Evolutionary conservation across 1,140 invertebrate genomes (phyloP).

Genomic region (Temnothorax longispinosus): DNA sequence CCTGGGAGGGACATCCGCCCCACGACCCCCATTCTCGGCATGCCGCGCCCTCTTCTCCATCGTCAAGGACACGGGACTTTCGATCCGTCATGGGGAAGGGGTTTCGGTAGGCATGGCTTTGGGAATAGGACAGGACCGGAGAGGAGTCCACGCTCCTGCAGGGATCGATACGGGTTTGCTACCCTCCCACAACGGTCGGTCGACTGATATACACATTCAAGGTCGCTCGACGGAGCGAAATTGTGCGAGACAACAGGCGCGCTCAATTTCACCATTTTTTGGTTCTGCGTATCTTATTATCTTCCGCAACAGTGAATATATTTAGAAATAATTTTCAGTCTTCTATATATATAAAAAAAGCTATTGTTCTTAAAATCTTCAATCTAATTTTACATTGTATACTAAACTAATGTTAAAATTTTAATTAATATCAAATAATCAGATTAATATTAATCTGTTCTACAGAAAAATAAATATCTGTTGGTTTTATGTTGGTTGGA

Average conservation of each 20-base stretch:
- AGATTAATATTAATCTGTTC: not conserved
- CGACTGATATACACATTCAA: constrained; percentile 59
- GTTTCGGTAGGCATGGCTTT: constrained; percentile 44
- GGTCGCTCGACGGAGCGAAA: constrained; percentile 35
- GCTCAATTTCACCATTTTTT: constrained; percentile 15
- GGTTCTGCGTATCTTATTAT: not conserved
- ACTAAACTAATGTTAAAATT: not conserved
- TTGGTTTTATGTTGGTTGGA: not conserved
- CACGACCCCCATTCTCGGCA: constrained; percentile 36
- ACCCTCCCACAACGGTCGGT: constrained; percentile 52
- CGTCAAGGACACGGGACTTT: constrained; percentile 66
- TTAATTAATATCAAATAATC: not conserved
- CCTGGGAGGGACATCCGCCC: constrained; percentile 30
- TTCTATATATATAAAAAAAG: not conserved
- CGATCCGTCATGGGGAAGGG: constrained; percentile 53
- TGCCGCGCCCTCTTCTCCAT: constrained; percentile 11
- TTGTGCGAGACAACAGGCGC: not conserved
- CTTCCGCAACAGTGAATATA: not conserved
- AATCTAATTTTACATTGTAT: not conserved
- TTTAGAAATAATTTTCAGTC: not conserved
- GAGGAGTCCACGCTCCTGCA: constrained; percentile 28
- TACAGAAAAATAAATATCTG: not conserved
- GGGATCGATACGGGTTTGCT: constrained; percentile 66
- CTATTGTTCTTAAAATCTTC: not conserved
- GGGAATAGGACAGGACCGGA: constrained; percentile 47